Conservation (phyloP, 2,113 vertebrate genomes). For the Felis catus region DNA sequence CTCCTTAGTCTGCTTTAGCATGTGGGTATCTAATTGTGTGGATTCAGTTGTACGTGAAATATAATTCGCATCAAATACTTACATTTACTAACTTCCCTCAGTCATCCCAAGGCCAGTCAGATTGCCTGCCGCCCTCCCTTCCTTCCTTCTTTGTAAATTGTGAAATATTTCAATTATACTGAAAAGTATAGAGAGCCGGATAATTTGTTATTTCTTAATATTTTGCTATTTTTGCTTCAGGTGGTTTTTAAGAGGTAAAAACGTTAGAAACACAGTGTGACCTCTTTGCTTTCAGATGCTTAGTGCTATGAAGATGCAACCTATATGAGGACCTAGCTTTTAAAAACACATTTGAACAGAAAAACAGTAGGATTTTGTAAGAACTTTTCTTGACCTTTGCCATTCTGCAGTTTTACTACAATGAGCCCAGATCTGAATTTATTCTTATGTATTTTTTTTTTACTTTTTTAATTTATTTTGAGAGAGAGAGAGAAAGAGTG, state of each 20-base stretch:
- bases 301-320: not conserved
- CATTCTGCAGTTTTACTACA: not conserved
- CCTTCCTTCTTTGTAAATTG: not conserved
- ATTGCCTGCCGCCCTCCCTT: not conserved
- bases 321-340: not conserved
- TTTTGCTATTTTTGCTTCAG: not conserved
- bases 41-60: not conserved
- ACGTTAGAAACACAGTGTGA: not conserved
- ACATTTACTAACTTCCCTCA: not conserved
- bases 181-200: not conserved
- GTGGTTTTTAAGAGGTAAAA: slow-evolving; percentile 9
- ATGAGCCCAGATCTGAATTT: not conserved
- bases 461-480: too few species aligned
- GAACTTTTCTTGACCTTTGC: not conserved
- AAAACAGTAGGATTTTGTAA: not conserved
- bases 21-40: not conserved
- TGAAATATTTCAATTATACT: slow-evolving; percentile 5
- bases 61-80: not conserved
- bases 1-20: not conserved
- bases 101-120: not conserved
- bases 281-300: not conserved
- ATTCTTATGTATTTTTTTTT: not conserved
- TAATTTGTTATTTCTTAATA: not conserved
- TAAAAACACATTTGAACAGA: not conserved
- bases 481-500: too few species aligned